Conservation (phyloP, 2,888 invertebrate species). For the Cerastis rubricosa region DNA sequence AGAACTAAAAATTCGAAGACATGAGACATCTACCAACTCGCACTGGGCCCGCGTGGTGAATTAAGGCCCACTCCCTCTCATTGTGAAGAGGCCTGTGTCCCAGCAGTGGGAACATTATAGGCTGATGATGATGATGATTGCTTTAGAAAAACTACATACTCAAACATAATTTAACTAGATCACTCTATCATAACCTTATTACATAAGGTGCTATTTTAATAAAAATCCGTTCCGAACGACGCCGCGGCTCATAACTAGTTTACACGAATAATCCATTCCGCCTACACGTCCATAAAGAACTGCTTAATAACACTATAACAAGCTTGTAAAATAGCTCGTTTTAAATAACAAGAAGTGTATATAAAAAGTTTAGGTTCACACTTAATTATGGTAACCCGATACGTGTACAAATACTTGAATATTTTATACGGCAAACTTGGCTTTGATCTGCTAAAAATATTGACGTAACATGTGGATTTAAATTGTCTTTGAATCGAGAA, state of each 20-base stretch:
- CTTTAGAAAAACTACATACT: background rate
- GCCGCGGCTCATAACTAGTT: slow-evolving; percentile 65
- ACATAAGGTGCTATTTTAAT: slow-evolving; percentile 51
- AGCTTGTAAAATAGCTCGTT: slow-evolving; percentile 71
- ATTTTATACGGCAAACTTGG: slow-evolving; percentile 19
- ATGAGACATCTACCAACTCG: too few relatives aligned
- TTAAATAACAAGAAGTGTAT: slow-evolving; percentile 68
- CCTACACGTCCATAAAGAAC: slow-evolving; percentile 75
- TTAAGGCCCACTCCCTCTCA: too few relatives aligned
- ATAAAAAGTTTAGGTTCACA: slow-evolving; percentile 54
- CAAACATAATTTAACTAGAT: slow-evolving; percentile 20
- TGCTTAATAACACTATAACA: slow-evolving; percentile 75
- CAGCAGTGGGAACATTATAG: too few relatives aligned
- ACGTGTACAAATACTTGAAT: slow-evolving; percentile 30
- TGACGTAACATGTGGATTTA: slow-evolving; percentile 7
- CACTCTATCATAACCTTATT: slow-evolving; percentile 46
- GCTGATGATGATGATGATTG: too few relatives aligned
- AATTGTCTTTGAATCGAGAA: background rate
- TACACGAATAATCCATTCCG: slow-evolving; percentile 68
- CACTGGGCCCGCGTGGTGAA: too few relatives aligned
- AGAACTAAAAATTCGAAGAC: too few relatives aligned
- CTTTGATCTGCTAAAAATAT: slow-evolving; percentile 37
- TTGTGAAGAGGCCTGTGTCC: too few relatives aligned
- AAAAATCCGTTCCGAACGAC: slow-evolving; percentile 61
- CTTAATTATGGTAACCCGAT: slow-evolving; percentile 47